Evolutionary conservation across 2,797 vertebrate genomes (phyloP), one percentile per base, ranked within the genome.

Genomic region (Chrysocyon brachyurus): DNA sequence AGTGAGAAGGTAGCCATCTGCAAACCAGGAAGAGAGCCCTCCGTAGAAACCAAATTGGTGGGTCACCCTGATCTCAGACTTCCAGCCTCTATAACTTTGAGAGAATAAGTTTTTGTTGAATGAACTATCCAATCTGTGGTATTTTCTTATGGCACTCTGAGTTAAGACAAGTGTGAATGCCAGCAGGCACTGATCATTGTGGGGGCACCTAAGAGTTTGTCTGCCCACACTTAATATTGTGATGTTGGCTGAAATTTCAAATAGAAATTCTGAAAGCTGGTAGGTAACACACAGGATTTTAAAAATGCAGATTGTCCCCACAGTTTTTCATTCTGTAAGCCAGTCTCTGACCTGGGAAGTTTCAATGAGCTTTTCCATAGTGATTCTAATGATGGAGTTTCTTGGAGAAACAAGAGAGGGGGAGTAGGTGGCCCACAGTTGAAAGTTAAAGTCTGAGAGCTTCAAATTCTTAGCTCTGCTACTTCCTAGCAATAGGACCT

Each of bases 251-350:
- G 85, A 54, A 95, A 81, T 92, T 92, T 72, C 19, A 70, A 46
- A 28, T 24, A 70, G 77, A 93, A 94, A 87, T 83, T 94, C 87
- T 22, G 57, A 78, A 87, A 93, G 66, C 14, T 91, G 94, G 59
- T 82, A 93, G 40, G 86, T 92, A 93, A 97, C 68, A 73, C 40
- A 54, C 64, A 12, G 63, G 78, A 75, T 63, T 70, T 84, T 59
- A 31, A 1, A 79, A 88, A 33, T 68, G 57, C 28, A 64, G 84
- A 75, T 75, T 81, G 14, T 90, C 54, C n/a, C 21, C 6, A 66
- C 56, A 93, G n/a, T 77, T 92, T 61, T 56, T 96, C 52, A 77
- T 95, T 92, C 84, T 87, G 49, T 92, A 57, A 15, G 54, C 8
- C 49, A 92, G 46, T 57, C 31, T 87, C 52, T 73, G 57, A 33